Evolutionary conservation across 1,140 invertebrate genomes (phyloP).

Genomic region (Cylas formicarius): DNA sequence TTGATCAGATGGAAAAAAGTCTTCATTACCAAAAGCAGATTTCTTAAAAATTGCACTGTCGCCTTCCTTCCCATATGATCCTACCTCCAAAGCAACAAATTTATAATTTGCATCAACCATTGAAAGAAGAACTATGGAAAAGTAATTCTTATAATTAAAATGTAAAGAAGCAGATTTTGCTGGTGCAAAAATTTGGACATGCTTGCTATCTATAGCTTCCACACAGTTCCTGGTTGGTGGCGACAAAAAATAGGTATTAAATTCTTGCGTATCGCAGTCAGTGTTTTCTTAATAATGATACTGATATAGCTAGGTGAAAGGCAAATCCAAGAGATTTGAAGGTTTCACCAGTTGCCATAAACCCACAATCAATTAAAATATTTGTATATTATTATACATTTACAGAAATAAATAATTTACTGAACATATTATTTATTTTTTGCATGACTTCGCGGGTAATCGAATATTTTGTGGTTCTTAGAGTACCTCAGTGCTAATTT

Average conservation of each 20-base stretch:
- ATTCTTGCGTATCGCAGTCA: constrained; percentile 17
- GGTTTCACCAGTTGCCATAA: constrained; percentile 21
- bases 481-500: no score
- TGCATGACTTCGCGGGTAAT: no score
- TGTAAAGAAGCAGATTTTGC: constrained; percentile 35
- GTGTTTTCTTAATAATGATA: constrained; percentile 12
- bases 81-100: constrained; percentile 44
- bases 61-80: constrained; percentile 40
- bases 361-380: no score
- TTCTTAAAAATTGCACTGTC: constrained; percentile 15
- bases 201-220: constrained; percentile 45
- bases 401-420: no score
- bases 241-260: constrained; percentile 21
- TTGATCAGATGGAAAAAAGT: no score
- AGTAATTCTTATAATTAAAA: constrained; percentile 44
- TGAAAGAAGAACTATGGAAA: constrained; percentile 44
- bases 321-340: constrained; percentile 21
- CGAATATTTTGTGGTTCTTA: no score
- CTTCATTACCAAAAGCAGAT: constrained; percentile 16
- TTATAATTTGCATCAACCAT: constrained; percentile 45
- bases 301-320: constrained; percentile 22
- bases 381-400: no score
- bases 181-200: constrained; percentile 37
- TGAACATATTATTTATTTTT: no score
- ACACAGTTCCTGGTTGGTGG: constrained; percentile 35